Conservation (phyloP, 2,113 vertebrate genomes). For the Vanacampus margaritifer region DNA sequence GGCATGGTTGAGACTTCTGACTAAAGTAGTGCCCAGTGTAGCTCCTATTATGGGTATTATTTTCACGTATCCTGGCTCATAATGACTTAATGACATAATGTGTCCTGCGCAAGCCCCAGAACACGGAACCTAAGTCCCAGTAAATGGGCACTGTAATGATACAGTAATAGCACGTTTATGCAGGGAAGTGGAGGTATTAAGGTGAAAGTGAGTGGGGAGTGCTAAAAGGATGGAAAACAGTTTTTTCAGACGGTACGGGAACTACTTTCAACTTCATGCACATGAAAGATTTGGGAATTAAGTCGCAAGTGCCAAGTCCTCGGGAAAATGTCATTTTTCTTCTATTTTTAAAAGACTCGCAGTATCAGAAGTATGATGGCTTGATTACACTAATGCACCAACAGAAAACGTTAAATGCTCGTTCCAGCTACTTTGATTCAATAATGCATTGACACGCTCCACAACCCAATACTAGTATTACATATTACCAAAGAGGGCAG, state of each 20-base stretch:
- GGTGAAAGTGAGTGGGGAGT: conserved; percentile 50
- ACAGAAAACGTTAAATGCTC: conserved; percentile 39
- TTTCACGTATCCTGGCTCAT: conserved; percentile 64
- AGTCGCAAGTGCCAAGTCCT: conserved; percentile 34
- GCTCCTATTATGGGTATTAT: conserved; percentile 65
- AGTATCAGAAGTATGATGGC: conserved; percentile 36
- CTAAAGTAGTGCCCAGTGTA: conserved; percentile 50
- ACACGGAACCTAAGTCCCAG: conserved; percentile 62
- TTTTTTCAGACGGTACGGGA: conserved; percentile 39
- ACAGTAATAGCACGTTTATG: conserved; percentile 66
- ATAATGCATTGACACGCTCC: conserved; percentile 50
- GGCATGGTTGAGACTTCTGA: conserved; percentile 35
- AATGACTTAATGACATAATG: conserved; percentile 77
- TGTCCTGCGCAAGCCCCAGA: conserved; percentile 59
- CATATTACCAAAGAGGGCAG: conserved; percentile 27
- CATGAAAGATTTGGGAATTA: conserved; percentile 34
- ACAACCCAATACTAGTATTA: conserved; percentile 26
- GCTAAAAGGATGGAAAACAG: conserved; percentile 39
- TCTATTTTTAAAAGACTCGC: conserved; percentile 17
- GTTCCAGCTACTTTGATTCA: conserved; percentile 43
- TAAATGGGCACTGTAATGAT: conserved; percentile 57
- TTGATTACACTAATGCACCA: conserved; percentile 46
- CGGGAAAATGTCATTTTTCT: conserved; percentile 10
- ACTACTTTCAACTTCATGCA: conserved; percentile 46
- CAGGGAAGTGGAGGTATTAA: conserved; percentile 60